Percentiles rank a stretch among this genome's conserved stretches.
Evolutionary conservation across 2,113 vertebrate species (phyloP).

Genomic region (Todiramphus chloris): DNA sequence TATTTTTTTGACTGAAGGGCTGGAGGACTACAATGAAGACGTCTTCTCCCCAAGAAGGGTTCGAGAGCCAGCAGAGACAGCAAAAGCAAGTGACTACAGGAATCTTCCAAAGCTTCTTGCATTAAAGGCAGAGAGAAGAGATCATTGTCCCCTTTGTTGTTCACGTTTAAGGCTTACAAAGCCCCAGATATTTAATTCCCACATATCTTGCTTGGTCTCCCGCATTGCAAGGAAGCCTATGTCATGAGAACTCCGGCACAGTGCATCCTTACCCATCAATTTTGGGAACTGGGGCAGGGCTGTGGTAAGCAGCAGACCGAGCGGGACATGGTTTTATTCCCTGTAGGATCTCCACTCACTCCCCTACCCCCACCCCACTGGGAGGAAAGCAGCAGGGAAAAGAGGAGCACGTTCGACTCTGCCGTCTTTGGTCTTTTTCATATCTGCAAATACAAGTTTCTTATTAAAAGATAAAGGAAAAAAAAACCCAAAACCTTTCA

Average conservation of each 20-base stretch:
- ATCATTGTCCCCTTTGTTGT: not conserved
- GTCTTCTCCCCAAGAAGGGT: not conserved
- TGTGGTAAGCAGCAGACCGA: conserved; percentile 27
- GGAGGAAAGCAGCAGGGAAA: not conserved
- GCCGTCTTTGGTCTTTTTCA: not conserved
- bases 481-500: not conserved
- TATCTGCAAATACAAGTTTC: conserved; percentile 43
- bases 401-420: not conserved
- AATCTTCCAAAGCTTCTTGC: not conserved
- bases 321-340: conserved; percentile 30
- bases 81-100: not conserved
- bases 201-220: not conserved
- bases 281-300: conserved; percentile 29
- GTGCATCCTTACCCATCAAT: conserved; percentile 48
- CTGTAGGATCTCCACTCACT: not conserved
- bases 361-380: not conserved
- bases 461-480: conserved; percentile 59
- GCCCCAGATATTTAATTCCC: not conserved
- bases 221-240: conserved; percentile 9
- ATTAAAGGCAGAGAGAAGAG: not conserved
- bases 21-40: not conserved
- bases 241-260: conserved; percentile 24
- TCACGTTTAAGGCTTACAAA: not conserved
- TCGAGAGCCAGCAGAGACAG: not conserved
- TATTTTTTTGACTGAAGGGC: not conserved